A percentile compares a stretch with the other conserved stretches of the same genome.
Conservation (phyloP, 1,140 invertebrate species). For the Venustaconcha ellipsiformis region DNA sequence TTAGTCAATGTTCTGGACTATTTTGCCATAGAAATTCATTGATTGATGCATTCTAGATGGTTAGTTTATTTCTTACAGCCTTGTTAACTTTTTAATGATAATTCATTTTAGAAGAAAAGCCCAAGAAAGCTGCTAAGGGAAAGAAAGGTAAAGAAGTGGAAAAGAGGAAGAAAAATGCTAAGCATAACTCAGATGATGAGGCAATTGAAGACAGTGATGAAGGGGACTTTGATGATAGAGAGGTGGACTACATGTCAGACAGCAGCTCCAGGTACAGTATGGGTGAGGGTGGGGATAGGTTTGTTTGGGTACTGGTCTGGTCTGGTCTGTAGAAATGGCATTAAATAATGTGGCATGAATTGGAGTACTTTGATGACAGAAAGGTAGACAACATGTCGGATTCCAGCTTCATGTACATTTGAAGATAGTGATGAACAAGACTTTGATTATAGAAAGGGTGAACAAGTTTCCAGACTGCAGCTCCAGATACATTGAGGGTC, state of each 20-base stretch:
- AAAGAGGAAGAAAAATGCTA: constrained; percentile 81
- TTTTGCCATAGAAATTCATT: no score
- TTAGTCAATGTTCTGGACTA: no score
- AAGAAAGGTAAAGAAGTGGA: constrained; percentile 43
- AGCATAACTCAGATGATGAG: constrained; percentile 81
- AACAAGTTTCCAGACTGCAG: no score
- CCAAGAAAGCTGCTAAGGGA: constrained; percentile 40
- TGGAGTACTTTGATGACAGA: constrained; percentile 61
- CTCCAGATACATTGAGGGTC: no score
- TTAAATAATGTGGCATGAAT: constrained; percentile 30
- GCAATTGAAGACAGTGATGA: constrained; percentile 96
- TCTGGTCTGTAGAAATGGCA: no score
- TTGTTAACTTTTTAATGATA: neutral
- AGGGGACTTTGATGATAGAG: constrained; percentile 93
- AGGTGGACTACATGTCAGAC: constrained; percentile 76
- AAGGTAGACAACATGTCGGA: constrained; percentile 84
- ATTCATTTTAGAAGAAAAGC: constrained; percentile 36
- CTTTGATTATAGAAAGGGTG: no score
- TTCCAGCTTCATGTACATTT: constrained; percentile 82
- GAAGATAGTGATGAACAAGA: constrained; percentile 91
- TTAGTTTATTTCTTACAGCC: no score
- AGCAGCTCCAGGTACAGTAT: no score
- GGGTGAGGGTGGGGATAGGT: no score
- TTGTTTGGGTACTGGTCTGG: no score
- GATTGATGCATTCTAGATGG: no score